Base-by-base conservation (phyloP, 2,888 invertebrate species). In the Sesamia inferens region DNA sequence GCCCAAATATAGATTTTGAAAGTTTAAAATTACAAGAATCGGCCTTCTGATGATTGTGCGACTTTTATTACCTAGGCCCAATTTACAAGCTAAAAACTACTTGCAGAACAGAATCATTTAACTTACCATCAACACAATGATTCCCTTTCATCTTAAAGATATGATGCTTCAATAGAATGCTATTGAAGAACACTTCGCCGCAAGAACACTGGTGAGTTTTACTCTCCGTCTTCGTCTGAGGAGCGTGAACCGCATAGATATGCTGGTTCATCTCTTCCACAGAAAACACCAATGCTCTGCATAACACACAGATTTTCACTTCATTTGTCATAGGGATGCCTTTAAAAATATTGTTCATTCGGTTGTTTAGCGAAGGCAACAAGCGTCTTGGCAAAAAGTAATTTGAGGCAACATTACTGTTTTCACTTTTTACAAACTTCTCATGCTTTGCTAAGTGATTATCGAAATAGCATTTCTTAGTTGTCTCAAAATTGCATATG, bases 121-220 rank as follows among this genome's bases (percentile, higher is more conserved):
- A 83, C 88, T 82, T 42, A 89, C 89, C 82, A 19, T 63, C 55
- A 44, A 47, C 70, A 0, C 74, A 44, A 76, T 91, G 89, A 1
- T 67, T n/a, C 0, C 87, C 89, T 68, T 88, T 85, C 71, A 85
- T 6, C 44, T 89, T 92, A 63, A 92, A 90, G 0, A 92, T 68
- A 74, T 94, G 94, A 42, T 94, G 92, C 54, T 91, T 93, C 48
- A 94, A 80, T 5, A 95, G 57, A 0, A 95, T 88, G 13, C 82
- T 89, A 51, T 89, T 92, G 0, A 81, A 85, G 39, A 93, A 95
- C 3, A 72, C 69, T 22, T 90, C 89, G 0, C 94, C 94, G 10
- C 94, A 95, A 0, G 47, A 24, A 71, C 94, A 94, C 5, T 71
- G 48, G 19, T 91, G 71, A 0, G 47, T 74, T 0, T 83, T 83